Evolutionary conservation across 2,888 invertebrate species (phyloP), one percentile per base, ranked within the genome.

Genomic region (Torymus auratus): DNA sequence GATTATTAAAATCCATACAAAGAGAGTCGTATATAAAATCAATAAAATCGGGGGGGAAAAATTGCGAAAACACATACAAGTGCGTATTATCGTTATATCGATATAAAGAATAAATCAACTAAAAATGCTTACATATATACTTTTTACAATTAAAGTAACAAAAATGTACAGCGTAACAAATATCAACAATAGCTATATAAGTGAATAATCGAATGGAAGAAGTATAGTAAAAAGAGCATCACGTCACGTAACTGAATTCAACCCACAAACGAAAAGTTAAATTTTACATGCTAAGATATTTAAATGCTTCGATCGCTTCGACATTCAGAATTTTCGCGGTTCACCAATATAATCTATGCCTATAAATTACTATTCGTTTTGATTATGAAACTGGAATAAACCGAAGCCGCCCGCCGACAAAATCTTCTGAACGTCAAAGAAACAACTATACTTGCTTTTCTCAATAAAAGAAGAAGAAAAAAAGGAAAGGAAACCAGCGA

Each of bases 331-430:
- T 72, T 14, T 65, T 23, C 15, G 14, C 12, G 13, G 64, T 52
- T 15, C 58, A n/a, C 20, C 28, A 14, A 52, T 58, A 50, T 60
- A 65, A 65, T 28, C 56, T 60, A 67, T 41, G 12, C 60, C 11
- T 60, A 52, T 41, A 67, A 41, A 62, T 56, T 65, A 65, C n/a
- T 64, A 13, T 41, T 41, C 41, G 41, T 79, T 80, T 80, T 80
- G 70, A 80, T 80, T 80, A 67, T 67, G 67, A 56, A 41, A 17
- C 28, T 13, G 17, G 20, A 73, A 65, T 60, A 20, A 20, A 20
- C 58, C 11, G 41, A 77, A 56, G 28, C 20, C 55, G 28, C 41
- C 7, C 41, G 41, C 5, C 41, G 28, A n/a, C n/a, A 41, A 56
- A 58, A 71, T 14, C 14, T 70, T 74, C 60, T 70, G 50, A 65